Evolutionary conservation across 2,797 vertebrate species (phyloP).

Genomic region (Synaphobranchus kaupii): DNA sequence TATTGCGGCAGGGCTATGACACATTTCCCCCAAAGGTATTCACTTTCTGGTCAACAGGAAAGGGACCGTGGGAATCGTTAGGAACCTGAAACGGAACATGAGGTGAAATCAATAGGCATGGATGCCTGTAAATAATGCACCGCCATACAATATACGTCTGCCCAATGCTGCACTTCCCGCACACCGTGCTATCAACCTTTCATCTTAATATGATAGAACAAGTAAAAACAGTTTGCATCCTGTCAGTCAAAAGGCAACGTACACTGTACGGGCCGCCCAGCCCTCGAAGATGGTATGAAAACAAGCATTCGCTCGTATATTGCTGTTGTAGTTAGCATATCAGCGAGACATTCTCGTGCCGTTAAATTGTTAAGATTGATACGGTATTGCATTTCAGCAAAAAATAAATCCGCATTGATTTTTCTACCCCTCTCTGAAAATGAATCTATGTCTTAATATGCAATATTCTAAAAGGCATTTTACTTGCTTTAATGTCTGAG

Average conservation of each 20-base stretch:
- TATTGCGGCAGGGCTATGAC: constrained; percentile 48
- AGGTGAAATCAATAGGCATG: constrained; percentile 72
- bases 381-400: constrained; percentile 24
- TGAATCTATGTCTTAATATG: constrained; percentile 63
- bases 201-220: constrained; percentile 62
- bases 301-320: constrained; percentile 1
- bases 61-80: constrained; percentile 73
- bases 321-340: neutral
- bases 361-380: constrained; percentile 8
- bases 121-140: constrained; percentile 65
- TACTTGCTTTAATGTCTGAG: constrained; percentile 66
- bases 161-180: constrained; percentile 62
- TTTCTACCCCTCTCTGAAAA: constrained; percentile 38
- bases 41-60: constrained; percentile 73
- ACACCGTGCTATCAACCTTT: constrained; percentile 71
- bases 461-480: constrained; percentile 62
- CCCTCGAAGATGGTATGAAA: constrained; percentile 43
- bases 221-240: constrained; percentile 58
- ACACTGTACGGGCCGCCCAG: constrained; percentile 37
- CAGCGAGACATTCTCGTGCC: neutral
- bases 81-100: constrained; percentile 70
- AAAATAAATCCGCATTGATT: constrained; percentile 32
- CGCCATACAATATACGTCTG: constrained; percentile 53
- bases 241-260: constrained; percentile 60
- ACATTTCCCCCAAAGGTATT: constrained; percentile 61